Evolutionary conservation across 2,797 vertebrate genomes (phyloP).

Genomic region (Agapornis canus): DNA sequence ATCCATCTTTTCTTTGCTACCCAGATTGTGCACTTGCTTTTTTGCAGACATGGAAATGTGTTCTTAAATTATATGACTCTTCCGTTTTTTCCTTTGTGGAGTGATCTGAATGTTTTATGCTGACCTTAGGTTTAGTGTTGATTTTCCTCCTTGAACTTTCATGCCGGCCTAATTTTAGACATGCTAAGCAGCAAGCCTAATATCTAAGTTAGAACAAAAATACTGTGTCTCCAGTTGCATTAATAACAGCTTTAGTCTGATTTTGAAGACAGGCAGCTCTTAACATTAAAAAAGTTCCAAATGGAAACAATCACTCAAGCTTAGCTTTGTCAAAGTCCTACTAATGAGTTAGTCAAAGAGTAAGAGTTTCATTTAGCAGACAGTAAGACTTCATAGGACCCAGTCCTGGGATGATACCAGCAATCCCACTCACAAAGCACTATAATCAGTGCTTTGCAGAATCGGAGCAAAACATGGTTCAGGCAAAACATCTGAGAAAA

Average conservation of each 20-base stretch:
- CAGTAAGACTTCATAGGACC: background rate
- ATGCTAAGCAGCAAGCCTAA: constrained; percentile 21
- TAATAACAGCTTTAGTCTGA: background rate
- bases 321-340: background rate
- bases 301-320: background rate
- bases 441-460: background rate
- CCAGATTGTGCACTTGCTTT: constrained; percentile 33
- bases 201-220: constrained; percentile 54
- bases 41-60: background rate
- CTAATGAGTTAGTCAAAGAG: background rate
- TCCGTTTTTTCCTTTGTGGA: constrained; percentile 31
- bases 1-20: constrained; percentile 51
- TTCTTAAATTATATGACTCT: constrained; percentile 30
- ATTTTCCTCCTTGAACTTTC: constrained; percentile 44
- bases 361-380: background rate
- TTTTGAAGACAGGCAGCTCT: background rate
- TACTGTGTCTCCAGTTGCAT: background rate
- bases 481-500: background rate
- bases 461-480: fast-evolving
- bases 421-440: background rate
- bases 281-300: background rate
- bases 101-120: constrained; percentile 42
- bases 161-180: constrained; percentile 47
- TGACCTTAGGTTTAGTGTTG: constrained; percentile 39
- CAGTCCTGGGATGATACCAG: background rate